These are phyloP conservation scores for Paramacrobiotus metropolitanus DNA, from an alignment of 1,140 invertebrate genomes.

Conservation along the genomic window DNA sequence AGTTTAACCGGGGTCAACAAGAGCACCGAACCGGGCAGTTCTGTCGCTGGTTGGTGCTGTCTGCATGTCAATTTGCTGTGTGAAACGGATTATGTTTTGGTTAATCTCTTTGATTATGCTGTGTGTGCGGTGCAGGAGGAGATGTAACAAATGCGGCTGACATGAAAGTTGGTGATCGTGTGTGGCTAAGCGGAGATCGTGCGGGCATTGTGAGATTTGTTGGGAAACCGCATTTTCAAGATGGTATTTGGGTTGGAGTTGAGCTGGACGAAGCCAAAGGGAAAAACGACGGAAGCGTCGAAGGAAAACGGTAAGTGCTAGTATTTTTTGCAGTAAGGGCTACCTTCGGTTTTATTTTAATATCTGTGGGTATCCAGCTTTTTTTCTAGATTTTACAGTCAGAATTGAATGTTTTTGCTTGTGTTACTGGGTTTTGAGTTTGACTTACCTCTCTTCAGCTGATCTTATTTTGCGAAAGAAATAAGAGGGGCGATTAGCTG, in stretches of 20 bases:
- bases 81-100: not conserved
- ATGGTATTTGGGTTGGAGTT: conserved; percentile 77
- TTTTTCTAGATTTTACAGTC: too few species aligned
- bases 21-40: not conserved
- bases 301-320: conserved; percentile 31
- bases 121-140: not conserved
- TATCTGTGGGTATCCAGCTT: too few species aligned
- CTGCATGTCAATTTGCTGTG: too few species aligned
- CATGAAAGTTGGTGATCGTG: conserved; percentile 58
- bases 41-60: not conserved
- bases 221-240: conserved; percentile 62
- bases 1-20: not conserved
- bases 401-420: too few species aligned
- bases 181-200: conserved; percentile 60
- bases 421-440: too few species aligned
- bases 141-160: conserved; percentile 24
- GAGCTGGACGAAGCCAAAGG: conserved; percentile 75
- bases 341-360: too few species aligned
- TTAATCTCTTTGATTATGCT: not conserved
- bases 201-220: conserved; percentile 60
- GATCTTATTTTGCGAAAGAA: too few species aligned
- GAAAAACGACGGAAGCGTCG: conserved; percentile 85
- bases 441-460: too few species aligned
- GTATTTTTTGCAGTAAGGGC: too few species aligned
- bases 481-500: too few species aligned